Evolutionary conservation across 2,113 vertebrate species (phyloP).

Genomic region (Sterrhoptilus dennistouni): DNA sequence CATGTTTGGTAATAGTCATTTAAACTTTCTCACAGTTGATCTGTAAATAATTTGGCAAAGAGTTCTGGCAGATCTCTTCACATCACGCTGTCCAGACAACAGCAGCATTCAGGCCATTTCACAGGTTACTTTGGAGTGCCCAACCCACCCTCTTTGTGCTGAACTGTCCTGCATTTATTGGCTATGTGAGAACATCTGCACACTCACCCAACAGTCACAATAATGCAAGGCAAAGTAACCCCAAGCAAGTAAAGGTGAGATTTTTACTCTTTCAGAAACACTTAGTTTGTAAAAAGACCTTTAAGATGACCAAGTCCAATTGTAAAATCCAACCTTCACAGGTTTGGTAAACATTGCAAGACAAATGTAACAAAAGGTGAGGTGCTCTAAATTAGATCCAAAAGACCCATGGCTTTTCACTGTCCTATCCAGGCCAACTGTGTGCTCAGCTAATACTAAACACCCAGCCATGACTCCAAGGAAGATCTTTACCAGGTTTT

Average conservation of each 20-base stretch:
- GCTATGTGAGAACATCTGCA: background rate
- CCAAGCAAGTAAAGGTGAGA: background rate
- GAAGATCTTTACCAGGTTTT: background rate
- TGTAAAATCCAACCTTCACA: background rate
- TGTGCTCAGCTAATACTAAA: background rate
- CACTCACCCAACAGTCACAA: background rate
- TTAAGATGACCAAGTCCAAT: background rate
- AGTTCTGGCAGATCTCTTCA: background rate
- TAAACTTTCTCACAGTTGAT: background rate
- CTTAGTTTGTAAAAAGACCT: background rate
- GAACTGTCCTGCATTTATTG: background rate
- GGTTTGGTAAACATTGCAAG: background rate
- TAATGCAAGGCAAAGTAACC: background rate
- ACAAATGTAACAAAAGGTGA: background rate
- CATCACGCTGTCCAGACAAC: background rate
- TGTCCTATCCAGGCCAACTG: background rate
- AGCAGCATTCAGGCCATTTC: background rate
- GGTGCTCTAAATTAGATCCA: background rate
- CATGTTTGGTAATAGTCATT: background rate
- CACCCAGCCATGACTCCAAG: background rate
- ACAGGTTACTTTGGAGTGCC: background rate
- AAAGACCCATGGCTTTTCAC: background rate
- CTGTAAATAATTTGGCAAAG: background rate
- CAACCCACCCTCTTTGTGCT: background rate
- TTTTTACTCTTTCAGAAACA: background rate